Conservation (phyloP, 2,113 vertebrate genomes). For the Serilophus lunatus region DNA sequence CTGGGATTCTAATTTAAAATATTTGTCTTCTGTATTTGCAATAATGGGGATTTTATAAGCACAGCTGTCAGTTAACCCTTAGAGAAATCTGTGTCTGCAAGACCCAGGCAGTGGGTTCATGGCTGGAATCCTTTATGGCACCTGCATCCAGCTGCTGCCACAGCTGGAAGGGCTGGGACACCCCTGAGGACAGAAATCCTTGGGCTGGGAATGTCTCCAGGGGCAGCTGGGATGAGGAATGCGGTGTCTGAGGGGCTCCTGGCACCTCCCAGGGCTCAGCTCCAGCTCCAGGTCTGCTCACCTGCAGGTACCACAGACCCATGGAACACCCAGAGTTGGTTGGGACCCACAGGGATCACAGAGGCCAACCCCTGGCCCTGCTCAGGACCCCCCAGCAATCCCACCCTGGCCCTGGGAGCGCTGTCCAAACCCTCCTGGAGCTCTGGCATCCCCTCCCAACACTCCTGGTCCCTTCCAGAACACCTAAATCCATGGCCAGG, state of each 20-base stretch:
- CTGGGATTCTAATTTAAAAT: neutral
- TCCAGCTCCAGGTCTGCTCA: accelerated
- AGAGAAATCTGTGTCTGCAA: neutral
- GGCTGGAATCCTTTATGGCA: neutral
- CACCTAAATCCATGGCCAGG: neutral
- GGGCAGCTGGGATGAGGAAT: neutral
- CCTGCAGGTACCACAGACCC: neutral
- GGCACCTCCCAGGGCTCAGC: neutral
- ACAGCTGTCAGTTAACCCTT: neutral
- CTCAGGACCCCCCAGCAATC: neutral
- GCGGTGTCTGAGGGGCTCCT: accelerated
- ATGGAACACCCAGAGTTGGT: neutral
- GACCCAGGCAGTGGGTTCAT: accelerated
- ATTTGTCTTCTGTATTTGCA: neutral
- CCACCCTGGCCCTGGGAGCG: neutral
- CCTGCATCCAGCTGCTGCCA: neutral
- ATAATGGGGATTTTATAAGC: neutral
- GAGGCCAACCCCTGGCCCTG: neutral
- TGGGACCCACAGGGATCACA: neutral
- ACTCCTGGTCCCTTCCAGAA: neutral
- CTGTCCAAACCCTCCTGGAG: neutral
- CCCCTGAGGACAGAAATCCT: neutral
- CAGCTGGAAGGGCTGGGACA: neutral
- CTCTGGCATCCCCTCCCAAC: too few relatives aligned
- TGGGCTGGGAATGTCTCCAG: neutral